These are phyloP conservation scores for Dynastes maya DNA, from an alignment of 2,888 invertebrate species.

Conservation along the genomic window DNA sequence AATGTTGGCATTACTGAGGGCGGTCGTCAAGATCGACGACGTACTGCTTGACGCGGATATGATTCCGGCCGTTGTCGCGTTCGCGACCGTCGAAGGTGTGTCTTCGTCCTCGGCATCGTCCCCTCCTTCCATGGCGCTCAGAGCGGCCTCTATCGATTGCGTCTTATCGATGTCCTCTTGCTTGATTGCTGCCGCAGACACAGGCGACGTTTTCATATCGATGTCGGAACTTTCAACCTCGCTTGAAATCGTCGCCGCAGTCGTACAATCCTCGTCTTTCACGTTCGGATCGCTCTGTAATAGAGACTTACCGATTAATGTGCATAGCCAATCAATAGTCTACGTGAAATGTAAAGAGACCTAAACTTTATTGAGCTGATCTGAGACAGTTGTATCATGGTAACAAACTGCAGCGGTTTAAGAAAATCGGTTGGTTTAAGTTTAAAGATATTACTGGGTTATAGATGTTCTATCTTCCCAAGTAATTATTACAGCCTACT, in stretches of 20 bases:
- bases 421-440: too few species aligned
- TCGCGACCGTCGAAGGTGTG: conserved; percentile 35
- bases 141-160: conserved; percentile 49
- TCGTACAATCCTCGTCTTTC: conserved; percentile 11
- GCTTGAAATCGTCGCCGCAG: not conserved
- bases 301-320: too few species aligned
- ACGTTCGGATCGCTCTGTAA: too few species aligned
- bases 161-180: conserved; percentile 46
- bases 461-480: too few species aligned
- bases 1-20: conserved; percentile 63
- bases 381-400: too few species aligned
- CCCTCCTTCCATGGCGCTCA: conserved; percentile 53
- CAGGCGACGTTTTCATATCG: not conserved
- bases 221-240: not conserved
- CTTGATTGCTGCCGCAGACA: not conserved
- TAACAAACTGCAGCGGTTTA: too few species aligned
- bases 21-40: conserved; percentile 68
- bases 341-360: too few species aligned
- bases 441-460: too few species aligned
- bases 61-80: conserved; percentile 49
- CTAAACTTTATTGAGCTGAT: too few species aligned
- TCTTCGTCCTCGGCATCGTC: conserved; percentile 50
- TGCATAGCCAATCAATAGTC: too few species aligned
- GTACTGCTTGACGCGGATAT: conserved; percentile 64
- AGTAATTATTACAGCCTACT: too few species aligned